These are phyloP conservation scores for Colletes gigas DNA, from an alignment of 1,140 invertebrate species.

Conservation along the genomic window DNA sequence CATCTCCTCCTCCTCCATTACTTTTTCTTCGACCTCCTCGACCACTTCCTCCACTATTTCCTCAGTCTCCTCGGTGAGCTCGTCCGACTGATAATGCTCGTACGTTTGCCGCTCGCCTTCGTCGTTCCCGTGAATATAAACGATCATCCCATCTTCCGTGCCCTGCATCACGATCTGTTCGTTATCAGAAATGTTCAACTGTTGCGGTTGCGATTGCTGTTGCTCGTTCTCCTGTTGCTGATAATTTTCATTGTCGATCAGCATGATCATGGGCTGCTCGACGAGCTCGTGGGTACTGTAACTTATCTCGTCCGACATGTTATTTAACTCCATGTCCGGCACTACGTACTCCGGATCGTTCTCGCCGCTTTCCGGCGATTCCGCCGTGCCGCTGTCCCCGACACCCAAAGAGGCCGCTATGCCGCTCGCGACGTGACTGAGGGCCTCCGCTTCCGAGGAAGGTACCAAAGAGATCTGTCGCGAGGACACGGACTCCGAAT, in stretches of 20 bases:
- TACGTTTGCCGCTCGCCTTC: conserved; percentile 65
- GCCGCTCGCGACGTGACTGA: conserved; percentile 82
- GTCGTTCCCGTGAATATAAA: conserved; percentile 76
- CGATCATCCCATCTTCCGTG: conserved; percentile 73
- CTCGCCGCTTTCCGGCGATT: conserved; percentile 48
- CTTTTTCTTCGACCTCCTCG: conserved; percentile 69
- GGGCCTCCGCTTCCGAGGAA: conserved; percentile 81
- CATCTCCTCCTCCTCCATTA: conserved; percentile 54
- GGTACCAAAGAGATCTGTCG: conserved; percentile 72
- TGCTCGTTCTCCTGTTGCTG: conserved; percentile 61
- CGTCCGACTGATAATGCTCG: conserved; percentile 63
- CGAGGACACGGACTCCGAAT: conserved; percentile 7
- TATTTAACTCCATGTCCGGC: conserved; percentile 63
- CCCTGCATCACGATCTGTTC: conserved; percentile 75
- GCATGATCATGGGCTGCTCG: conserved; percentile 76
- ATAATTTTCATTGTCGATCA: conserved; percentile 72
- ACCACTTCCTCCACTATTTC: conserved; percentile 54
- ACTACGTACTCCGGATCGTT: conserved; percentile 62
- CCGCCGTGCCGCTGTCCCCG: conserved; percentile 77
- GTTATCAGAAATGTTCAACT: conserved; percentile 68
- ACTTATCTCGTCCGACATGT: conserved; percentile 57
- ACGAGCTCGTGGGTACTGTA: conserved; percentile 69
- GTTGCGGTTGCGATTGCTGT: conserved; percentile 67
- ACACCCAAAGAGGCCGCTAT: conserved; percentile 83
- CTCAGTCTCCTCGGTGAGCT: conserved; percentile 67